Evolutionary conservation across 2,797 vertebrate species (phyloP), one percentile per base, ranked within the genome.

Genomic region (Rhinogobio ventralis): DNA sequence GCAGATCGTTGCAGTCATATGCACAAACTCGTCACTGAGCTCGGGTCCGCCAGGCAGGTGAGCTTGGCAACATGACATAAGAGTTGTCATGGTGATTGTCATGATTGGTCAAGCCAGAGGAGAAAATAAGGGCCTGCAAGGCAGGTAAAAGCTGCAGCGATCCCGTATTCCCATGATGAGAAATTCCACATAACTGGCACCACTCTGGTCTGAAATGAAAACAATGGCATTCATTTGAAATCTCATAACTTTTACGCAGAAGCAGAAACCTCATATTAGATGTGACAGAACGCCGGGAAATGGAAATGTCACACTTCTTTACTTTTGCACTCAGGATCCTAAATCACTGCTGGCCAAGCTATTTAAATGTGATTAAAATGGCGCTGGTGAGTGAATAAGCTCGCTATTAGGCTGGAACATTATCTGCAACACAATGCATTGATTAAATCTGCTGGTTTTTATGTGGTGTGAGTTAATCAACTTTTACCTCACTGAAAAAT

Each of bases 181-280:
- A 49, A 49, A 66, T 66, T 28, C 30, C n/a, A 62, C 39, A 62
- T n/a, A n/a, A 28, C 25, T 76, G 53, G 7, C 53, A 60, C 30
- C 3, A 2, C 45, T 30, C 2, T 28, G 19, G 72, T 36, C 72
- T 74, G 28, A 33, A 51, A 33, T 4, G 14, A 64, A 30, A 79
- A 42, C 76, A 28, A 10, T 49, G 17, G n/a, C 36, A 30, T 79
- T 79, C 76, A 49, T 30, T 64, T 66, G 57, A 64, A 79, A 79
- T 8, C 8, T 49, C 17, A 64, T 10, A 28, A 28, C 36, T 62
- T n/a, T 30, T 7, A 64, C 2, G 60, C 28, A 20, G 39, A 8
- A 46, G 57, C 57, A 64, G 57, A 64, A 78, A 20, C 11, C 39
- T 62, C 75, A 20, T 46, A 30, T 78, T 78, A 30, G 42, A 64